Evolutionary conservation across 1,140 invertebrate species (phyloP).

Genomic region (Lordiphosa stackelbergi): DNA sequence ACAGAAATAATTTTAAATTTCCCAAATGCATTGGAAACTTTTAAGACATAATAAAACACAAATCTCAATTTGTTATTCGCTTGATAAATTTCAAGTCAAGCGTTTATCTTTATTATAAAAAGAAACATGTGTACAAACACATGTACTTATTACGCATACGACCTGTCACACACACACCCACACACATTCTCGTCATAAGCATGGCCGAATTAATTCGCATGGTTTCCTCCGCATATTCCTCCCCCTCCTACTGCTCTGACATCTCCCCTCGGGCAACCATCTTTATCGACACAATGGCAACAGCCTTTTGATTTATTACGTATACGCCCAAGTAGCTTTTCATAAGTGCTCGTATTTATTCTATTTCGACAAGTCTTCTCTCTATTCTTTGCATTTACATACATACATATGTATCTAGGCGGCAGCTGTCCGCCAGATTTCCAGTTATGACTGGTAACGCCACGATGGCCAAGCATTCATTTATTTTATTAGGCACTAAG

Average conservation of each 20-base stretch:
- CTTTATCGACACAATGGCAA: slow-evolving; percentile 21
- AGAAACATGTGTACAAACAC: too few species aligned
- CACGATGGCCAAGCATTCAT: slow-evolving; percentile 47
- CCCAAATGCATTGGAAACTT: too few species aligned
- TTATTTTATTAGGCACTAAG: slow-evolving; percentile 72
- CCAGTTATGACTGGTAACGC: slow-evolving; percentile 37
- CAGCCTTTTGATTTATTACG: slow-evolving; percentile 45
- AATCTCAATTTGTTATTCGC: too few species aligned
- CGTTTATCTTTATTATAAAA: too few species aligned
- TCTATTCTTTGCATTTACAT: slow-evolving; percentile 5
- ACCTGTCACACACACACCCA: slow-evolving; percentile 12
- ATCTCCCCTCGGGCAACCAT: slow-evolving; percentile 3
- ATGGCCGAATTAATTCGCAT: too few species aligned
- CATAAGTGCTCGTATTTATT: slow-evolving; percentile 1
- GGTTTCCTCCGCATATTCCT: too few species aligned
- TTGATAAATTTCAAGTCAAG: too few species aligned
- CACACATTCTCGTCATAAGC: neutral
- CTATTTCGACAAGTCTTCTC: slow-evolving; percentile 30
- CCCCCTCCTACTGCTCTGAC: too few species aligned
- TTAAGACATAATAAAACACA: too few species aligned
- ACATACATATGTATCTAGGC: slow-evolving; percentile 5
- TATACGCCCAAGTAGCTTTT: slow-evolving; percentile 40
- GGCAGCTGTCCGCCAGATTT: slow-evolving; percentile 7
- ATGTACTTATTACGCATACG: slow-evolving; percentile 26
- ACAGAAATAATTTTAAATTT: too few species aligned